These are phyloP conservation scores for Salpingus planirostris DNA, from an alignment of 2,888 invertebrate genomes.

Conservation along the genomic window DNA sequence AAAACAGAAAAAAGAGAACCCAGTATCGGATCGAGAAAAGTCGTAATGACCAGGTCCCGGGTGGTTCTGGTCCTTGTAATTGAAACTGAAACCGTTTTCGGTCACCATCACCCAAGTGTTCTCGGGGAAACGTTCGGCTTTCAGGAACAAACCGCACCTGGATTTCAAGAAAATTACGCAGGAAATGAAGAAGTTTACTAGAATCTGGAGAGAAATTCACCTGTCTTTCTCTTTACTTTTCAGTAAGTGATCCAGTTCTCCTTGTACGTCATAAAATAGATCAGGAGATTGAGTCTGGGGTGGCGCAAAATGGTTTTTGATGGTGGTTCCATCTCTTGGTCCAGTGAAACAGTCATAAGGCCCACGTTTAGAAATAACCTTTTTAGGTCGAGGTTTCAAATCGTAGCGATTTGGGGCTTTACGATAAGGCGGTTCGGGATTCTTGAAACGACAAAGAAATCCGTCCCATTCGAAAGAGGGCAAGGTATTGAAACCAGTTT, in stretches of 20 bases:
- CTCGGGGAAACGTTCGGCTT: slow-evolving; percentile 31
- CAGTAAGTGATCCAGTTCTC: slow-evolving; percentile 27
- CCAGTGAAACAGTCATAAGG: slow-evolving; percentile 44
- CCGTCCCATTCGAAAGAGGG: slow-evolving; percentile 35
- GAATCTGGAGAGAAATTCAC: too few species aligned
- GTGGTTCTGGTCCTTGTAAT: slow-evolving; percentile 41
- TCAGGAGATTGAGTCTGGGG: slow-evolving; percentile 23
- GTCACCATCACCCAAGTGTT: slow-evolving; percentile 43
- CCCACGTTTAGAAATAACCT: slow-evolving; percentile 29
- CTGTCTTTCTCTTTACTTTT: slow-evolving; percentile 24
- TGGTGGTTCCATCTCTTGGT: slow-evolving; percentile 42
- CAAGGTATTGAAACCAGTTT: slow-evolving; percentile 20
- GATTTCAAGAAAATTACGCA: slow-evolving; percentile 1
- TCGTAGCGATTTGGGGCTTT: slow-evolving; percentile 31
- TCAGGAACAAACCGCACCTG: slow-evolving; percentile 31
- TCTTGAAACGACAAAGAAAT: slow-evolving; percentile 28
- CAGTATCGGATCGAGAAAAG: too few species aligned
- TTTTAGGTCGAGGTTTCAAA: slow-evolving; percentile 5
- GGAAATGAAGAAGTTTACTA: too few species aligned
- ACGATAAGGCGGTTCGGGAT: slow-evolving; percentile 19
- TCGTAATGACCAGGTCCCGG: slow-evolving; percentile 48
- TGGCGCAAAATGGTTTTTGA: slow-evolving; percentile 47
- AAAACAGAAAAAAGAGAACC: too few species aligned
- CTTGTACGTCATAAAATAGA: slow-evolving; percentile 28
- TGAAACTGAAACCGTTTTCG: slow-evolving; percentile 45